Conservation (phyloP, 2,888 invertebrate genomes). For the Xestobium rufovillosum region DNA sequence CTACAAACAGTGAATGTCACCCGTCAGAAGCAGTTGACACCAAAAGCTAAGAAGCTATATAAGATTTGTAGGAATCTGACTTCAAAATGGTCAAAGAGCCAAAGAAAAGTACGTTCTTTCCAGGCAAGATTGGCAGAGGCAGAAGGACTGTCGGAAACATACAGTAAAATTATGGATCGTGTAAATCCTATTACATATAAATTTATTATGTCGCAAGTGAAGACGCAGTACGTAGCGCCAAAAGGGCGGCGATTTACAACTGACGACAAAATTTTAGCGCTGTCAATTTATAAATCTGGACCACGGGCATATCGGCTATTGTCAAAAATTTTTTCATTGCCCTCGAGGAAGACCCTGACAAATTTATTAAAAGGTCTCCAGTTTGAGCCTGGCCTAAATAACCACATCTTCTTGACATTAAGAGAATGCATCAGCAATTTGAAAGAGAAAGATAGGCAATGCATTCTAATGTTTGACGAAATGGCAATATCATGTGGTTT, state of each 20-base stretch:
- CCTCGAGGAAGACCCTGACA: conserved; percentile 20
- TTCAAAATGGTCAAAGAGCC: too few relatives aligned
- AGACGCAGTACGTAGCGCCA: conserved; percentile 15
- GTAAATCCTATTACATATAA: too few relatives aligned
- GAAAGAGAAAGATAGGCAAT: conserved; percentile 7
- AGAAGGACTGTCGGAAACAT: too few relatives aligned
- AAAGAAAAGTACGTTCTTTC: too few relatives aligned
- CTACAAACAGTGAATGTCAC: too few relatives aligned
- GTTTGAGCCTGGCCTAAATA: conserved; percentile 20
- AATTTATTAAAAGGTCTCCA: conserved; percentile 17
- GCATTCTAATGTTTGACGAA: conserved; percentile 7
- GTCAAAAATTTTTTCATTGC: conserved; percentile 22
- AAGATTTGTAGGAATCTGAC: too few relatives aligned
- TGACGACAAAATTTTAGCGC: conserved; percentile 23
- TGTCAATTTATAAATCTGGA: conserved; percentile 21
- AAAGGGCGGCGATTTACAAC: conserved; percentile 20
- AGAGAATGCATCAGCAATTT: conserved; percentile 16
- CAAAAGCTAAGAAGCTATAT: too few relatives aligned
- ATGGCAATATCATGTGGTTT: not conserved
- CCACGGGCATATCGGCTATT: conserved; percentile 19
- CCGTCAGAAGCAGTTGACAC: too few relatives aligned
- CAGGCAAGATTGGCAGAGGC: too few relatives aligned
- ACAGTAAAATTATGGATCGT: too few relatives aligned
- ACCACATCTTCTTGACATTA: conserved; percentile 17
- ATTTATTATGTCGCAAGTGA: conserved; percentile 13